Conservation (phyloP, 2,797 vertebrate genomes). For the Sciaenops ocellatus region DNA sequence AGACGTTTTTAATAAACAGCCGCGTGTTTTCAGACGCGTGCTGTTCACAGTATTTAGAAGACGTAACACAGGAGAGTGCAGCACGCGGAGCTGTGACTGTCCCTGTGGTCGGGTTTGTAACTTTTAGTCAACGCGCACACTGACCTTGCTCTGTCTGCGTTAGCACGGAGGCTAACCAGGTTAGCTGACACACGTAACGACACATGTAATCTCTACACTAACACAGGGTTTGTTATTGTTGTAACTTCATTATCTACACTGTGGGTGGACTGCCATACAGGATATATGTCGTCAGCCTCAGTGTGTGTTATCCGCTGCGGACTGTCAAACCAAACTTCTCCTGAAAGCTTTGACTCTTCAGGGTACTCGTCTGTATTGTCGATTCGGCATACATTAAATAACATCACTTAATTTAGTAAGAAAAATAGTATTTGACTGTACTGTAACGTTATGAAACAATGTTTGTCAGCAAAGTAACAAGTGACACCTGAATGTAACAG, state of each 20-base stretch:
- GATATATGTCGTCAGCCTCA: not conserved
- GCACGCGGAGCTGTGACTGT: fast-evolving
- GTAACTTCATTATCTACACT: not conserved
- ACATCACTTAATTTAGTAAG: fast-evolving
- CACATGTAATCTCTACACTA: fast-evolving
- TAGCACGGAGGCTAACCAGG: constrained; percentile 67
- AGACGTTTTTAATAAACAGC: not conserved
- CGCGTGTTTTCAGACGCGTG: fast-evolving
- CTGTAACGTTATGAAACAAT: not conserved
- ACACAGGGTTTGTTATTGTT: fast-evolving
- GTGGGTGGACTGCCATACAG: not conserved
- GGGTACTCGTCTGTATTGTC: not conserved
- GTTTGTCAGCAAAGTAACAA: not conserved
- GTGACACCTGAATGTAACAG: not conserved
- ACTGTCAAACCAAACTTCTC: not conserved
- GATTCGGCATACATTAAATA: not conserved
- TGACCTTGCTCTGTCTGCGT: constrained; percentile 83
- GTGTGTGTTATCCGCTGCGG: fast-evolving
- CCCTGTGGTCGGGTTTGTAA: not conserved
- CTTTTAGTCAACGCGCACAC: constrained; percentile 45
- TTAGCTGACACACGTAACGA: constrained; percentile 17
- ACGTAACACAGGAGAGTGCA: fast-evolving
- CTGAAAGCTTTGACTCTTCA: not conserved
- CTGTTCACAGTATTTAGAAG: fast-evolving
- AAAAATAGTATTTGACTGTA: not conserved